Base-by-base conservation (phyloP, 2,888 invertebrate genomes). In the Pilophorus perplexus region DNA sequence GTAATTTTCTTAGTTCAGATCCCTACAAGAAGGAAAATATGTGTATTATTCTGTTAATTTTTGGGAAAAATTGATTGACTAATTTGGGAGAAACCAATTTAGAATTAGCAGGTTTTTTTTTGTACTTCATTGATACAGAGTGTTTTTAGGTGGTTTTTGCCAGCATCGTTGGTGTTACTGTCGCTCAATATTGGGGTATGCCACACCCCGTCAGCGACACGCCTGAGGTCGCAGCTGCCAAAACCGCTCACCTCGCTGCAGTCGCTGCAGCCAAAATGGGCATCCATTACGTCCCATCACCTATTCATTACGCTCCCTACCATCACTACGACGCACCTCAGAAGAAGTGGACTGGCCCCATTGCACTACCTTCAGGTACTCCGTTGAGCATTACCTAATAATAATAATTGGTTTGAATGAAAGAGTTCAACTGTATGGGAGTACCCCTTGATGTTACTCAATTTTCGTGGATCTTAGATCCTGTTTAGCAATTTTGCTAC, bases 181-280 rank as follows among this genome's bases (percentile, higher is more conserved):
- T 54, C 18, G 65, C 27, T 2, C 65, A 65, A 27, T 40, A 42
- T 27, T 59, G 59, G 50, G 64, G 66, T 18, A 55, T 27, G 3
- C 82, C 81, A 67, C 80, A 78, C 54, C 82, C 82, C 10, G 82
- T 82, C 71, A 82, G 83, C 64, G 79, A 83, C 73, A 82, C 83
- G 71, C 82, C 83, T 40, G 83, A 83, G 74, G 83, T 84, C 64
- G 82, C 82, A 67, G 81, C 81, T 70, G 84, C 83, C 66, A 82
- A 81, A 73, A 81, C 82, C 71, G 80, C 57, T 5, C 66, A 66
- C 37, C 48, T 66, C 20, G 55, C 54, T 6, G 59, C 59, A 1
- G 59, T 66, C 0, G 33, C 57, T 8, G 46, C 46, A 8, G 59
- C 25, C 37, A 46, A 37, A 6, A n/a, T 42, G 16, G 57, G 48